A percentile compares a stretch with the other conserved stretches of the same genome.
phyloP scores from a whole-genome alignment of 2,113 vertebrate genomes.

The Odontophorus gujanensis region DNA sequence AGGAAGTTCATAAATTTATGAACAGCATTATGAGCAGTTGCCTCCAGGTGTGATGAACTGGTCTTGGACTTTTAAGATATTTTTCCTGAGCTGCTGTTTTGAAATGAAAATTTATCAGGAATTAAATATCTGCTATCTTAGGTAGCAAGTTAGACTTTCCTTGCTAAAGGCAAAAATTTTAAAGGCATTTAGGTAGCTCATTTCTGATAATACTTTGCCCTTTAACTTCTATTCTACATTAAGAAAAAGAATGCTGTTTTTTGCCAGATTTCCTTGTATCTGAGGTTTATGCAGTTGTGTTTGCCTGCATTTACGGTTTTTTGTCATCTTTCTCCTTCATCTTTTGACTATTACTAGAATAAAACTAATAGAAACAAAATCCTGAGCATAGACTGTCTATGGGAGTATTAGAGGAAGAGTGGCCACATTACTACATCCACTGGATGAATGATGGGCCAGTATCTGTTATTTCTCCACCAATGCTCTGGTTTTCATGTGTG shows the following conservation, averaged over 20 bases:
- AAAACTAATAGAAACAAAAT: neutral
- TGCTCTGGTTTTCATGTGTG: neutral
- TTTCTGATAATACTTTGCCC: neutral
- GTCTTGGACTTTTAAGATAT: neutral
- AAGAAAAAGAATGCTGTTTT: neutral
- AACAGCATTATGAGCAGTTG: neutral
- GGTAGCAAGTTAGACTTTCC: neutral
- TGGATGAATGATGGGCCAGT: neutral
- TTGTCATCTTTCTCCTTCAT: neutral
- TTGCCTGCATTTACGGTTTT: neutral
- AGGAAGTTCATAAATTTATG: slow-evolving; percentile 16
- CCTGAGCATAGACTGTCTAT: neutral
- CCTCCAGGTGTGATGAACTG: neutral
- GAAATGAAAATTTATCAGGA: neutral
- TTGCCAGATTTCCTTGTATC: neutral
- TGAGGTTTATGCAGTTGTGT: neutral
- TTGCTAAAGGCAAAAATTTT: neutral
- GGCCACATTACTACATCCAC: neutral
- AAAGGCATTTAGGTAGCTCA: neutral
- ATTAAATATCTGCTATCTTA: neutral
- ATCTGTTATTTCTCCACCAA: neutral
- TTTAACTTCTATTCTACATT: neutral
- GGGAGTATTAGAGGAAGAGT: neutral
- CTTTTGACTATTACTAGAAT: neutral
- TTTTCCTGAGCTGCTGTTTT: neutral